Evolutionary conservation across 2,113 vertebrate genomes (phyloP).

Genomic region (Benthochromis sp.): DNA sequence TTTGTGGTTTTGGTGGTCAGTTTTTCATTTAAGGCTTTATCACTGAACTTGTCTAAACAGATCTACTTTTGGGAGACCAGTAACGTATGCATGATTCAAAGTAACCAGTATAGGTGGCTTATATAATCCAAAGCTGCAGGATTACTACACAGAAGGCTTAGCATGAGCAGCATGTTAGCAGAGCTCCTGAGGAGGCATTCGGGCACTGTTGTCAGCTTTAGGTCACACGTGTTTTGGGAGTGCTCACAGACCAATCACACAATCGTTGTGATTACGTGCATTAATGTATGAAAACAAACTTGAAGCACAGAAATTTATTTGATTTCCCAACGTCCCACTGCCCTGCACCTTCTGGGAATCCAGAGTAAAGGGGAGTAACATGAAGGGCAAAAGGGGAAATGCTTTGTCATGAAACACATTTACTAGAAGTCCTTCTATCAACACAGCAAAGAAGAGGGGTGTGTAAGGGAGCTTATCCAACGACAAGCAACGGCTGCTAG

Average conservation of each 20-base stretch:
- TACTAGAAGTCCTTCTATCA: slow-evolving; percentile 39
- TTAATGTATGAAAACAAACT: neutral
- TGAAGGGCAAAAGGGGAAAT: slow-evolving; percentile 18
- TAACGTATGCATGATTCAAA: fast-evolving
- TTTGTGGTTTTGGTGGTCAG: neutral
- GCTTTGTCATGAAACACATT: slow-evolving; percentile 60
- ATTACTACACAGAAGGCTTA: neutral
- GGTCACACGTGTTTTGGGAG: neutral
- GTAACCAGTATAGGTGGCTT: neutral
- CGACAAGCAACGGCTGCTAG: slow-evolving; percentile 25
- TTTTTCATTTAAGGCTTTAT: neutral
- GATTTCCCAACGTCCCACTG: neutral
- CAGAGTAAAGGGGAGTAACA: slow-evolving; percentile 2
- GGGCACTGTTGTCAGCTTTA: neutral
- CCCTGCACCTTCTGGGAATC: neutral
- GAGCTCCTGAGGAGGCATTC: neutral
- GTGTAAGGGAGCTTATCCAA: neutral
- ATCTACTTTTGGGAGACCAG: neutral
- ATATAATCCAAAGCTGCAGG: neutral
- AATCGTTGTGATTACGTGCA: neutral
- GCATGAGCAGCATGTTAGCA: neutral
- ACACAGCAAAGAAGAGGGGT: slow-evolving; percentile 5
- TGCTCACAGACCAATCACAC: neutral
- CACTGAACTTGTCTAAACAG: neutral
- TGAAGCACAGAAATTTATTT: neutral